phyloP scores from a whole-genome alignment of 64 coral and sea anemone species.

The Cladopsammia gracilis region DNA sequence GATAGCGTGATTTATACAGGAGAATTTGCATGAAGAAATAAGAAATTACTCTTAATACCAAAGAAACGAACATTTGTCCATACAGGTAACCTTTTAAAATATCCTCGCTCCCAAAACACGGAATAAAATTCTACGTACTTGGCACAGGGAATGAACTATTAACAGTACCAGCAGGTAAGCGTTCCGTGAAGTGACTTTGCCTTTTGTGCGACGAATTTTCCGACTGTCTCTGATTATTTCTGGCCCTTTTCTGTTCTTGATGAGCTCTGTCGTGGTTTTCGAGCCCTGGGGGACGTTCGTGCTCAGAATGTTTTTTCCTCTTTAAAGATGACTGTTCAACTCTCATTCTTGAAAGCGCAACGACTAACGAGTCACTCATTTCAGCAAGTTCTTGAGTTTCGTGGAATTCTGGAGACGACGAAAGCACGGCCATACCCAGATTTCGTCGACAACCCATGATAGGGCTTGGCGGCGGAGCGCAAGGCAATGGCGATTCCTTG shows the following conservation, averaged over 20 bases:
- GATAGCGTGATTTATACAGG: constrained; percentile 6
- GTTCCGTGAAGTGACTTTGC: constrained; percentile 24
- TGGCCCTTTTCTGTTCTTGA: constrained; percentile 75
- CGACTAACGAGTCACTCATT: constrained; percentile 69
- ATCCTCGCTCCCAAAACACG: neutral
- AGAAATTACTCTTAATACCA: neutral
- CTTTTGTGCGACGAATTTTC: constrained; percentile 22
- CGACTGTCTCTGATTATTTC: constrained; percentile 57
- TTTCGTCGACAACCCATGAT: constrained; percentile 67
- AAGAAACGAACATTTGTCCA: constrained; percentile 3
- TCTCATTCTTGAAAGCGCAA: constrained; percentile 80
- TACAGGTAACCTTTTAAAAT: neutral
- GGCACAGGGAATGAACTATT: constrained; percentile 67
- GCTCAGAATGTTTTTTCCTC: constrained; percentile 77
- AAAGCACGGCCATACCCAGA: constrained; percentile 64
- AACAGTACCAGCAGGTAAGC: constrained; percentile 21
- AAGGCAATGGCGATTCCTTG: constrained; percentile 63
- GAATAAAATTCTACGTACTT: constrained; percentile 39
- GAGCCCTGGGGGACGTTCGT: constrained; percentile 64
- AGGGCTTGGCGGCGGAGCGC: constrained; percentile 79
- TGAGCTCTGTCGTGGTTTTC: constrained; percentile 44
- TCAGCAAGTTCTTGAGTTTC: constrained; percentile 66
- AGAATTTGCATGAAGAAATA: neutral
- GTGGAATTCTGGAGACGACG: constrained; percentile 65
- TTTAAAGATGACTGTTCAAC: constrained; percentile 82